Evolutionary conservation across 1,140 invertebrate species (phyloP), one percentile per base, ranked within the genome.

Genomic region (Paralvinella palmiformis): DNA sequence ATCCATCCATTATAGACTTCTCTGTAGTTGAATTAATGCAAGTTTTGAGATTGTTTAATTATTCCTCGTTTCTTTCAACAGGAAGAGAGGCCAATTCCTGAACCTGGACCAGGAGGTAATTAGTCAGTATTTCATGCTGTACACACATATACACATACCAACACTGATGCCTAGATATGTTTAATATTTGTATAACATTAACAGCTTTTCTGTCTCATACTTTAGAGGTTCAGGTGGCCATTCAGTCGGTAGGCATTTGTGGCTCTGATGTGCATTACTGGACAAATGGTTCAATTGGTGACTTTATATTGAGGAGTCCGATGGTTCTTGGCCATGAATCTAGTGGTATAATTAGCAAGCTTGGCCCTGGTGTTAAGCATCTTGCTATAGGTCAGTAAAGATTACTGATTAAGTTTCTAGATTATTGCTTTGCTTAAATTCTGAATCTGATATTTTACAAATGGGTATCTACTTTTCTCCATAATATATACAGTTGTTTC

Each of bases 191-290:
- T 44, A n/a, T 13, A 44, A 44, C 10, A 44, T 13, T 44, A 13
- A 13, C 10, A 44, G 10, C n/a, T 44, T 10, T 13, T n/a, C 37
- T n/a, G 56, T 41, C 22, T 6, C 7, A 10, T 13, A 53, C 24
- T 68, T 20, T 69, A 92, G 91, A 96, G 85, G 93, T 96, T 1
- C 85, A 95, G 7, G 70, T 97, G 6, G 84, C 86, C 65, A 95
- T 97, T 87, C 86, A 88, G 67, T 87, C 88, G 68, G 92, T 97
- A 53, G 94, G 94, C 44, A 97, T 98, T 69, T 98, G 95, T 79
- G 95, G 94, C 0, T 96, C 93, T 0, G 94, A 97, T 81, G 90
- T 97, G 4, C 91, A 95, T 77, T 97, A 96, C 81, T 87, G 92
- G 77, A 85, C 87, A 31, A 69, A 87, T 67, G 94, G 94, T 17